These are phyloP conservation scores for Henricia sp. DNA, from an alignment of 53 echinoderm and acorn worm species.

Conservation along the genomic window DNA sequence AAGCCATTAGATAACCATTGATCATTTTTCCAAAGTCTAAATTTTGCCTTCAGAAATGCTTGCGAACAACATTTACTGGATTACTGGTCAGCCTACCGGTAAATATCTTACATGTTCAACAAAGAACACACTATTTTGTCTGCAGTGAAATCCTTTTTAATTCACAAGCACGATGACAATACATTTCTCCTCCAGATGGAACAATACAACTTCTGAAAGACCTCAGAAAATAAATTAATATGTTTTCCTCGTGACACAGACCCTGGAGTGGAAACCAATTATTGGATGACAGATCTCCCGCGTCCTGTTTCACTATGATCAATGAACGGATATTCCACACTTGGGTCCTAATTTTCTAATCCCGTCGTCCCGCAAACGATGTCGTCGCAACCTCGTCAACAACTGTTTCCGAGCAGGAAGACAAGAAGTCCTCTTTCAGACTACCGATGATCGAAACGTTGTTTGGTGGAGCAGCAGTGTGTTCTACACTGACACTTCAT, in stretches of 20 bases:
- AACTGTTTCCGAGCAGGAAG: background rate
- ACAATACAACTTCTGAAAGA: background rate
- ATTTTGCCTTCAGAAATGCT: no score
- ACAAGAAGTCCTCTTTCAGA: background rate
- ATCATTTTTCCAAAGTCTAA: no score
- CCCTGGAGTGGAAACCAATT: background rate
- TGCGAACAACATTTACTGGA: no score
- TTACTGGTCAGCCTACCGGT: no score
- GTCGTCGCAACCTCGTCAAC: background rate
- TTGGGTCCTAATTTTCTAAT: background rate
- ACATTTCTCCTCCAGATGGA: background rate
- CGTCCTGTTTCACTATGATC: background rate
- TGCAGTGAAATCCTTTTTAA: conserved; percentile 5
- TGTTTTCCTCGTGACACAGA: background rate
- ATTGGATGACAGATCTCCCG: background rate
- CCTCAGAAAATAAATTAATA: background rate
- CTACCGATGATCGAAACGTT: background rate
- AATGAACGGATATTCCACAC: background rate
- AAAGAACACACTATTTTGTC: no score
- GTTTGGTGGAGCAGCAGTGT: no score
- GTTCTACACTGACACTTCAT: no score
- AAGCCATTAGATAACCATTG: no score
- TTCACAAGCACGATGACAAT: background rate
- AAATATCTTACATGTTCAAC: no score
- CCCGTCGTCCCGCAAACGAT: background rate